Evolutionary conservation across 2,113 vertebrate species (phyloP).

Genomic region (Desmodus rotundus): DNA sequence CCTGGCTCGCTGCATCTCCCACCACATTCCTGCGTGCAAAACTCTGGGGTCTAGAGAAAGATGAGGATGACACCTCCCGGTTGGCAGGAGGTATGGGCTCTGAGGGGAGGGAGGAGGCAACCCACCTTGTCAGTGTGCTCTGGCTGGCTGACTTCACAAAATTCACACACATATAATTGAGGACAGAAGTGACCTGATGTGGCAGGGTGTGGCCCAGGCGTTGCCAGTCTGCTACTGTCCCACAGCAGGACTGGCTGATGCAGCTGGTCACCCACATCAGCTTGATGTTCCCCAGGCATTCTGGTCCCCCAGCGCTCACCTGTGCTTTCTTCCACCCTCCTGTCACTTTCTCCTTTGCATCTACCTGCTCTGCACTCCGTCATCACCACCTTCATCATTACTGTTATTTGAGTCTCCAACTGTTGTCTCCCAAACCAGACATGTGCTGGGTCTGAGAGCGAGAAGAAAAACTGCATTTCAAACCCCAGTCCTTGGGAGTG

Average conservation of each 20-base stretch:
- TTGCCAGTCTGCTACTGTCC: accelerated
- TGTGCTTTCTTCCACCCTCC: accelerated
- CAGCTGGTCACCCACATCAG: too few species aligned
- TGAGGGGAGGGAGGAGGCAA: background rate
- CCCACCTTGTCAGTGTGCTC: background rate
- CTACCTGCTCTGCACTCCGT: background rate
- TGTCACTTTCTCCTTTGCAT: accelerated
- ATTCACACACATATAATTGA: accelerated
- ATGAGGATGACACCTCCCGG: background rate
- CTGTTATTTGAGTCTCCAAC: background rate
- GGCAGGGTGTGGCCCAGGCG: accelerated
- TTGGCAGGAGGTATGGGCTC: too few species aligned
- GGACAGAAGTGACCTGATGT: background rate
- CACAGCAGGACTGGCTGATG: background rate
- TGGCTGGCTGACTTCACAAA: background rate
- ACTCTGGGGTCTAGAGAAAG: background rate
- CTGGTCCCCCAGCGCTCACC: background rate
- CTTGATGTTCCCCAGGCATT: background rate
- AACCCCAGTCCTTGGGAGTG: background rate
- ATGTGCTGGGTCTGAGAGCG: background rate
- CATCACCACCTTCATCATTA: background rate
- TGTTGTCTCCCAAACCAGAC: background rate
- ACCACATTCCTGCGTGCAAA: accelerated
- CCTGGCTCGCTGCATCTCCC: background rate
- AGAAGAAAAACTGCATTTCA: background rate